These are phyloP conservation scores for Paralinhomoeus sp. DNA, from an alignment of 2,888 invertebrate genomes.

Conservation along the genomic window DNA sequence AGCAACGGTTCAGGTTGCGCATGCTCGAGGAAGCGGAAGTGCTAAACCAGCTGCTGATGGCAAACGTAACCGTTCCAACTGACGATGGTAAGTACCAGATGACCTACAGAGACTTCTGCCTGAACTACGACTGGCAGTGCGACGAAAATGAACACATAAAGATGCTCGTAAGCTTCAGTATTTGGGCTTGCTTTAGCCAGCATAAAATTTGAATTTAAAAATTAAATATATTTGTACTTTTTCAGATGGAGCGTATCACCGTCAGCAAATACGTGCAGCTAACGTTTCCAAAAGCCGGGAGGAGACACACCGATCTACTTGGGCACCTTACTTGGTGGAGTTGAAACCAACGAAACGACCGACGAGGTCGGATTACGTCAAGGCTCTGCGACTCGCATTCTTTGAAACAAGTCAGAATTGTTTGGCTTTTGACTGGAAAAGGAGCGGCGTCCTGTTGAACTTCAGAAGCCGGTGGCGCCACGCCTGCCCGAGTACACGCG, in stretches of 20 bases:
- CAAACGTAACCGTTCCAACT: no score
- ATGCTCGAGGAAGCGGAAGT: no score
- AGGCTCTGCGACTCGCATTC: not conserved
- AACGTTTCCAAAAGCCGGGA: constrained; percentile 23
- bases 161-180: no score
- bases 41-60: no score
- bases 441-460: not conserved
- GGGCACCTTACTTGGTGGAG: constrained; percentile 17
- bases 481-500: not conserved
- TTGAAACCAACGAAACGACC: not conserved
- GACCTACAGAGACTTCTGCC: no score
- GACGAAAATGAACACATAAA: constrained; percentile 20
- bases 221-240: no score
- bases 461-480: not conserved
- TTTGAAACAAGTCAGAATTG: not conserved
- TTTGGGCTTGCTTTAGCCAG: no score
- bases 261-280: constrained; percentile 17
- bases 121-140: constrained; percentile 22
- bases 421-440: not conserved
- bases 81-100: no score
- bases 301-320: constrained; percentile 24
- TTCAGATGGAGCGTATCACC: no score
- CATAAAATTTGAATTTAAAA: no score
- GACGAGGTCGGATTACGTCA: not conserved
- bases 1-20: no score